Conservation (phyloP, 1,140 invertebrate species). For the Drosophila nasuta region DNA sequence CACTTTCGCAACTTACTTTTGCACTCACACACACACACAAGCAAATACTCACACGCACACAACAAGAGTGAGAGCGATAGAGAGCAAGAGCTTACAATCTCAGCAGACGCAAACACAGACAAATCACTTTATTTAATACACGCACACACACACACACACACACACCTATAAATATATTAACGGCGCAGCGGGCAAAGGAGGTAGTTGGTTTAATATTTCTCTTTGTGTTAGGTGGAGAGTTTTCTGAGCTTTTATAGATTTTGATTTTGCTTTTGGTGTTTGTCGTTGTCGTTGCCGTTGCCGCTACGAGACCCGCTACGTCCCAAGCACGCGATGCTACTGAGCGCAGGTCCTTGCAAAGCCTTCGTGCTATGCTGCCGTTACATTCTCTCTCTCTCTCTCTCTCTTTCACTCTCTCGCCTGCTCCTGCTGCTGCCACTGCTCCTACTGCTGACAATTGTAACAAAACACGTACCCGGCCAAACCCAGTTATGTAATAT, state of each 20-base stretch:
- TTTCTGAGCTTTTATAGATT: conserved; percentile 36
- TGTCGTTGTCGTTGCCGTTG: conserved; percentile 23
- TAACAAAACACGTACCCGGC: conserved; percentile 65
- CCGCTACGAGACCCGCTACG: conserved; percentile 64
- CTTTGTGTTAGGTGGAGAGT: conserved; percentile 24
- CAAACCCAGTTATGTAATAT: conserved; percentile 78
- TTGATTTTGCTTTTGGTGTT: conserved; percentile 1
- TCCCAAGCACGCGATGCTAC: conserved; percentile 75
- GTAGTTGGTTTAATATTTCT: neutral
- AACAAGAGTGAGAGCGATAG: neutral
- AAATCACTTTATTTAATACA: conserved; percentile 20
- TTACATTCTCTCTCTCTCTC: conserved; percentile 32
- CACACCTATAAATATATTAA: conserved; percentile 43
- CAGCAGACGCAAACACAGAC: conserved; percentile 4
- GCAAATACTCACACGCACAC: conserved; percentile 21
- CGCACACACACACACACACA: conserved; percentile 18
- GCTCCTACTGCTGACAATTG: conserved; percentile 43
- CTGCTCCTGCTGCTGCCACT: conserved; percentile 1
- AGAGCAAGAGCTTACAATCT: conserved; percentile 26
- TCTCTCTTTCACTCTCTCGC: conserved; percentile 31
- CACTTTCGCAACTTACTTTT: conserved; percentile 47
- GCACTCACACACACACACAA: neutral
- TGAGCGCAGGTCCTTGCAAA: conserved; percentile 67
- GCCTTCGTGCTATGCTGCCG: conserved; percentile 53
- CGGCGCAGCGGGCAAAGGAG: conserved; percentile 2